Base-by-base conservation (phyloP, 2,113 vertebrate genomes). In the Hystrix brachyura region DNA sequence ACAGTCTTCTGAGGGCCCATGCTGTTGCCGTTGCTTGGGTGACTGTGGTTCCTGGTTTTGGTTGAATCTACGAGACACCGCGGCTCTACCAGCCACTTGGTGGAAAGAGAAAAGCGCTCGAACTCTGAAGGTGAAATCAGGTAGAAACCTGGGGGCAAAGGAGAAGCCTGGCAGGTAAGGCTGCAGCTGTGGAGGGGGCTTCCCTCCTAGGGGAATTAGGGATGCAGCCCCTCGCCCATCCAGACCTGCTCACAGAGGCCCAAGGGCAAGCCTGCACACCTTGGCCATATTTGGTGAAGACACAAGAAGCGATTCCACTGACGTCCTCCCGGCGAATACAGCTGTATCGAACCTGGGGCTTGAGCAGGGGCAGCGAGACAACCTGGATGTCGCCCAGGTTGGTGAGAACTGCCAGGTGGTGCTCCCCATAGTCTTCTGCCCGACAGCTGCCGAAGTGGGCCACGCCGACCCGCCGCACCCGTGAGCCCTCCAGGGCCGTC, bases 101-200 rank as follows among this genome's bases (percentile, higher is more conserved):
- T 99, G 29, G 99, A 99, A 92, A 99, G 98, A 19, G 99, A 99
- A 98, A 99, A 99, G 38, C 99, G 99, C 97, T 99, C 99, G 97
- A 99, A 99, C 98, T 99, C 99, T 0, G 99, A 99, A 0, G 99
- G 99, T 0, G 99, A 99, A 96, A 99, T 99, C 97, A 99, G 98
- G 97, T 99, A 99, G 98, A 99, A 99, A 32, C 99, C 99, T 99
- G 94, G 17, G 91, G 80, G 25, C 3, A n/a, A 48, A 6, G 18
- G 23, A 83, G 29, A 46, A 17, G 64, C 53, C 67, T 4, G 23
- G 32, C n/a, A 64, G 65, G 81, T 71, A 19, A 95, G 89, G 38
- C 74, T 76, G 43, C 62, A 7, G 43, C 48, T 53, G 27, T 11
- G 27, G 0, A 12, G 1, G 6, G 10, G 18, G 18, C n/a, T 17